These are phyloP conservation scores for Perizoma affinitatum DNA, from an alignment of 2,888 invertebrate genomes.

Conservation along the genomic window DNA sequence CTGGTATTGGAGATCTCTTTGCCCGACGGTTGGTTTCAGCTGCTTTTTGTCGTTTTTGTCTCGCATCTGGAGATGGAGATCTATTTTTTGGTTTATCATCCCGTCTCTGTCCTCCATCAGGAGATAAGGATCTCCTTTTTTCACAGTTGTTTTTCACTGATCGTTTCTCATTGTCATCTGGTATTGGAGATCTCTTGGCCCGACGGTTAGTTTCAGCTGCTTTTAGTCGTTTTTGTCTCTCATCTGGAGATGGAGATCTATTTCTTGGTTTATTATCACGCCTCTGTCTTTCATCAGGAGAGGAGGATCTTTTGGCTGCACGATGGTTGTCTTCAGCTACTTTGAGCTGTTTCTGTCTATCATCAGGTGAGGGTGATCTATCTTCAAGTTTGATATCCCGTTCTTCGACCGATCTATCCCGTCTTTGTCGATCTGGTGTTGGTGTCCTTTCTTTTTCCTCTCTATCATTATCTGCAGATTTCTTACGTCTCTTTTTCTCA, in stretches of 20 bases:
- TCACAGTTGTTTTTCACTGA: conserved; percentile 8
- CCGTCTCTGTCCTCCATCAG: not conserved
- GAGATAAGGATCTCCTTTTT: conserved; percentile 4
- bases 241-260: too few relatives aligned
- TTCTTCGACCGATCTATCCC: conserved; percentile 15
- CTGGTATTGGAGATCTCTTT: too few relatives aligned
- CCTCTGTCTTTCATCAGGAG: conserved; percentile 3
- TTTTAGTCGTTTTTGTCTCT: too few relatives aligned
- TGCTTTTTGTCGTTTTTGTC: too few relatives aligned
- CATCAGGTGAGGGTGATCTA: conserved; percentile 22
- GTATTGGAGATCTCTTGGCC: too few relatives aligned
- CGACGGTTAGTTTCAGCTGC: too few relatives aligned
- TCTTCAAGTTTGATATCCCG: conserved; percentile 14
- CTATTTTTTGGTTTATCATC: too few relatives aligned
- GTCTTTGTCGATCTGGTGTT: conserved; percentile 16
- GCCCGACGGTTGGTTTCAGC: too few relatives aligned
- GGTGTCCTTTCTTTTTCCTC: conserved; percentile 22
- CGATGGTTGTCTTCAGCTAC: conserved; percentile 20
- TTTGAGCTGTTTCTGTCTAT: conserved; percentile 23
- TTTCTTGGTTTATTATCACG: too few relatives aligned
- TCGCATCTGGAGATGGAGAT: conserved; percentile 3
- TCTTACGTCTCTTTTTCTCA: conserved; percentile 19
- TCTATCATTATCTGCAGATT: conserved; percentile 18
- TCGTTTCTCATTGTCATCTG: conserved; percentile 5
- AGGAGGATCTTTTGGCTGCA: conserved; percentile 12